Evolutionary conservation across 2,113 vertebrate genomes (phyloP).

Genomic region (Phalacrocorax brasilianus): DNA sequence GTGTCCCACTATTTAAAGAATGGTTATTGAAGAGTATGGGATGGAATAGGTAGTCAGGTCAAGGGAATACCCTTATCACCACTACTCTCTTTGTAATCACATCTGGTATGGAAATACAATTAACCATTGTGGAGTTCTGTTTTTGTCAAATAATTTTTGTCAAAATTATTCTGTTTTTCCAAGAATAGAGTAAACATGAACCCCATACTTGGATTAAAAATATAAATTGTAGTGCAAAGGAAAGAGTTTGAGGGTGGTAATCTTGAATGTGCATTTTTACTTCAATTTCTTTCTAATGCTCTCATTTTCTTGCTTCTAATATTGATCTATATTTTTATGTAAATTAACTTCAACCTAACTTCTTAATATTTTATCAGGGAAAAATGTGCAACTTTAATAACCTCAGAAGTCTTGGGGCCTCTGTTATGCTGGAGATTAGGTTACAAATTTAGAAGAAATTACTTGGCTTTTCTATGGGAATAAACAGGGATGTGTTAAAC

Average conservation of each 20-base stretch:
- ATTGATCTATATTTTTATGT: not conserved
- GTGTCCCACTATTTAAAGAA: not conserved
- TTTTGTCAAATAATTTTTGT: not conserved
- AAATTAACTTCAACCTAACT: not conserved
- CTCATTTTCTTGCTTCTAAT: not conserved
- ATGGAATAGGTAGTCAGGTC: not conserved
- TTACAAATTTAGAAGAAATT: not conserved
- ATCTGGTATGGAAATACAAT: not conserved
- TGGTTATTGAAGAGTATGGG: not conserved
- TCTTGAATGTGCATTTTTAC: not conserved
- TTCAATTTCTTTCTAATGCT: not conserved
- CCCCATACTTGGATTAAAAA: not conserved
- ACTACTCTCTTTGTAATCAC: not conserved
- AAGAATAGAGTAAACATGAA: not conserved
- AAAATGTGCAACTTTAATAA: not conserved
- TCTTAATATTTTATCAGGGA: not conserved
- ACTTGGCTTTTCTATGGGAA: not conserved
- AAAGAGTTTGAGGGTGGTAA: accelerated
- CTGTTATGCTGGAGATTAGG: not conserved
- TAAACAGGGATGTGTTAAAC: not conserved
- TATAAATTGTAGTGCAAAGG: not conserved
- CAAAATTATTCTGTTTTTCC: not conserved
- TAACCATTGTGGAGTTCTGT: not conserved
- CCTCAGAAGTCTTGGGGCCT: not conserved
- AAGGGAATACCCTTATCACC: not conserved